Evolutionary conservation across 1,140 invertebrate species (phyloP), one percentile per base, ranked within the genome.

Genomic region (Sitophilus oryzae): DNA sequence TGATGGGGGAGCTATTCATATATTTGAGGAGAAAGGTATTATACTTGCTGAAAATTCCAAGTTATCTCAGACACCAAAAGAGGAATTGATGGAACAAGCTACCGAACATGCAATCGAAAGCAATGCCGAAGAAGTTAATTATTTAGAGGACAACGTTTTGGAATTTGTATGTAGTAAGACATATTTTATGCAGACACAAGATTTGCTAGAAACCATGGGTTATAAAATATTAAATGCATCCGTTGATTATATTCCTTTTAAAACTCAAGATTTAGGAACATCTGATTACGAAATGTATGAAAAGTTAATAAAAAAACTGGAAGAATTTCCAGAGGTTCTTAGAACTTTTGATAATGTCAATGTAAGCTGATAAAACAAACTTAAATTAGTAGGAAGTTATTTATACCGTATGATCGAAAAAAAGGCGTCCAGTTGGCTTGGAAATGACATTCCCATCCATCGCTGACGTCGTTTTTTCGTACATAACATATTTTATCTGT

Each of bases 101-200:
- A 77, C 75, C 8, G 81, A 84, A 21, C 74, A 82, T 73, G 83
- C 82, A 0, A 84, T 85, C 56, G 70, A 74, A 54, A 63, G 71
- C 35, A 79, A 77, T 2, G 82, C 82, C 1, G 79, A 83, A 65
- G 82, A 85, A 46, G 79, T 83, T 1, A 69, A 74, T 68, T 25
- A 77, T 30, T 58, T 77, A 18, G 65, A 77, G 8, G 62, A 73
- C 18, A 64, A 71, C 22, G 59, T 51, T 23, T 70, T 72, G 14
- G 40, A 77, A 71, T 80, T 80, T 50, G 57, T 58, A 19, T 76
- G 73, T 61, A 68, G 69, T 3, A 62, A 73, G 22, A 20, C 51
- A 0, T 60, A 56, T 21, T 48, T 76, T 3, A 38, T 46, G 8
- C 67, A 64, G 51, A 68, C 76, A 1, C 68, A 63, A 52, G 59